Conservation (phyloP, 2,113 vertebrate species). For the Phocoena sinus region DNA sequence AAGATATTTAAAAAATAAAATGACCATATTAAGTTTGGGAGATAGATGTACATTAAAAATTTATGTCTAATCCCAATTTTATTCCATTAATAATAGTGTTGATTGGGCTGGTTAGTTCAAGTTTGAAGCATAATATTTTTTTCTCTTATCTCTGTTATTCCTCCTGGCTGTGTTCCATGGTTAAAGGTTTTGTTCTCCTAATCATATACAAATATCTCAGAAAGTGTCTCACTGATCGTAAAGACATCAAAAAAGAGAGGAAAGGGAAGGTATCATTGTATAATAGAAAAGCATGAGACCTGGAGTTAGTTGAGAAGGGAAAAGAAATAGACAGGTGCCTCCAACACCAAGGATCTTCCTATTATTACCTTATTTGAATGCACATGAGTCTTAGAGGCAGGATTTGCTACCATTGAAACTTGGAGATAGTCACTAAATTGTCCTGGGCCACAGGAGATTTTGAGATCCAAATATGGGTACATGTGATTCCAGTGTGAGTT, state of each 20-base stretch:
- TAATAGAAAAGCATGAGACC: neutral
- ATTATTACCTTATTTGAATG: neutral
- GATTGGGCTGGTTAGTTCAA: neutral
- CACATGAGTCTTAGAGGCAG: neutral
- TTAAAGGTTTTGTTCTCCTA: neutral
- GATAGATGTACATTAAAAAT: neutral
- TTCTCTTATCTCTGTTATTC: neutral
- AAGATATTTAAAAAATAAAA: neutral
- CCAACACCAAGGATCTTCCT: neutral
- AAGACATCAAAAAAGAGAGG: neutral
- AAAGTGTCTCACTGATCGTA: neutral
- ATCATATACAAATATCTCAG: neutral
- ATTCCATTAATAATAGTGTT: neutral
- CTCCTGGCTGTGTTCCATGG: neutral
- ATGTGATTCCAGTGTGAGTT: neutral
- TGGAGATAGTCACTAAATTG: neutral
- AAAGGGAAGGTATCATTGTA: neutral
- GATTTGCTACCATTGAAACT: neutral
- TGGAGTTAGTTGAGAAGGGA: neutral
- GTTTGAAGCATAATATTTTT: neutral
- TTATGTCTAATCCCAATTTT: neutral
- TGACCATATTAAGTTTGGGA: neutral
- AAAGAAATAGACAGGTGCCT: neutral
- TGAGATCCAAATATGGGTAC: neutral
- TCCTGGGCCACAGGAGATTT: neutral